Evolutionary conservation across 2,888 invertebrate genomes (phyloP), one percentile per base, ranked within the genome.

Genomic region (Amphipyra berbera): DNA sequence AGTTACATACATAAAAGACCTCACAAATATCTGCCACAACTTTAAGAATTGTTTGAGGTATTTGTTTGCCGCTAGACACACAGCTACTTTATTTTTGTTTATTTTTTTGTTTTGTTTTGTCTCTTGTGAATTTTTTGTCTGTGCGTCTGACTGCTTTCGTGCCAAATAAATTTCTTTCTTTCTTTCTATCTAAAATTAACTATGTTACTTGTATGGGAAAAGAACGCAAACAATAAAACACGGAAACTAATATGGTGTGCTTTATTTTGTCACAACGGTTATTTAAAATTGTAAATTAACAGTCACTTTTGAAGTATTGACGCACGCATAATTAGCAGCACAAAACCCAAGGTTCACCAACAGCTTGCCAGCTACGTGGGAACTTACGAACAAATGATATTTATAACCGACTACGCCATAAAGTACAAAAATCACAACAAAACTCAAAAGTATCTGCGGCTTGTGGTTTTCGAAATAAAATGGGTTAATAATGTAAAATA

Each of bases 401-500:
- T 40, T 14, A 52, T 35, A 42, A 45, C 40, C 14, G 33, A 14
- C 37, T 48, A 38, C 21, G 46, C 46, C 35, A 21, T 56, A 49
- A 54, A 62, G 14, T 84, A 72, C 68, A 73, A 82, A 88, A 91
- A 91, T 92, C 90, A 88, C 82, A 88, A 90, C 86, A 86, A 89
- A 88, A 84, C 80, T 67, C 7, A 88, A 88, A 90, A 88, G 82
- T 82, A 66, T 57, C 75, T 90, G 91, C 60, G 90, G 92, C 88
- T 89, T 85, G 88, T 75, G 90, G 90, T 86, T 90, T 86, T 80
- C 68, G 77, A 78, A 76, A 79, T 78, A 68, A 80, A 82, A 76
- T 61, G 61, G 68, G 59, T 71, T 75, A 78, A 80, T 82, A 79
- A 78, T 73, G 63, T 71, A 60, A 71, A 76, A 71, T 77, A 76